phyloP scores from a whole-genome alignment of 2,888 invertebrate species.

The Dasysyrphus tricinctus region DNA sequence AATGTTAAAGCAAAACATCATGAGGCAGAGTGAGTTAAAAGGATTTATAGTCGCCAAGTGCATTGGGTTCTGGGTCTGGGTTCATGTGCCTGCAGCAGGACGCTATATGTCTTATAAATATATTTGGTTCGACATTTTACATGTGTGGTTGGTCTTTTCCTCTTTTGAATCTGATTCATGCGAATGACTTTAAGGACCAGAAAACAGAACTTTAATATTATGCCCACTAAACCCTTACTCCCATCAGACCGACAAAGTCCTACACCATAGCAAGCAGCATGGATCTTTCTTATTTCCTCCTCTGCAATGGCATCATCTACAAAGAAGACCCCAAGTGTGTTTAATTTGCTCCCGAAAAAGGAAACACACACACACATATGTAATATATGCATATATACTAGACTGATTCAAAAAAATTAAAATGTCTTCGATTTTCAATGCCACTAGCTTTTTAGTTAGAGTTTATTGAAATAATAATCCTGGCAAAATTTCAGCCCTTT shows the following conservation, averaged over 20 bases:
- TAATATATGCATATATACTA: not conserved
- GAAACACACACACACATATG: slow-evolving; percentile 16
- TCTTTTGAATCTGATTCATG: slow-evolving; percentile 63
- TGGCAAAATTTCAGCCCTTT: too few species aligned
- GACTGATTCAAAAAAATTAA: too few species aligned
- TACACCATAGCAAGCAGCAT: not conserved
- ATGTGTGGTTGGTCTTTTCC: slow-evolving; percentile 49
- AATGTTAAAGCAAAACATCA: slow-evolving; percentile 31
- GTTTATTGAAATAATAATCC: too few species aligned
- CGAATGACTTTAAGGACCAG: slow-evolving; percentile 67
- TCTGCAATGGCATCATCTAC: slow-evolving; percentile 38
- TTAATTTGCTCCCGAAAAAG: slow-evolving; percentile 72
- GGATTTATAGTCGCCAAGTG: slow-evolving; percentile 67
- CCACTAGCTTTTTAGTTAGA: too few species aligned
- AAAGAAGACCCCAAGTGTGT: slow-evolving; percentile 69
- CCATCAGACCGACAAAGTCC: not conserved
- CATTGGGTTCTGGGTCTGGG: slow-evolving; percentile 38
- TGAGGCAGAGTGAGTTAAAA: slow-evolving; percentile 24
- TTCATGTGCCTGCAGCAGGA: slow-evolving; percentile 21
- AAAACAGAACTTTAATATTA: slow-evolving; percentile 52
- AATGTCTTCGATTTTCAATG: too few species aligned
- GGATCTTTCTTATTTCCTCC: slow-evolving; percentile 24
- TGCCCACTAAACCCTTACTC: slow-evolving; percentile 7
- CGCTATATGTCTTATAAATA: slow-evolving; percentile 39
- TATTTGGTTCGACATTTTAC: slow-evolving; percentile 58